Conservation (phyloP, 23 tunicate species). For the Trididemnum miniatum region DNA sequence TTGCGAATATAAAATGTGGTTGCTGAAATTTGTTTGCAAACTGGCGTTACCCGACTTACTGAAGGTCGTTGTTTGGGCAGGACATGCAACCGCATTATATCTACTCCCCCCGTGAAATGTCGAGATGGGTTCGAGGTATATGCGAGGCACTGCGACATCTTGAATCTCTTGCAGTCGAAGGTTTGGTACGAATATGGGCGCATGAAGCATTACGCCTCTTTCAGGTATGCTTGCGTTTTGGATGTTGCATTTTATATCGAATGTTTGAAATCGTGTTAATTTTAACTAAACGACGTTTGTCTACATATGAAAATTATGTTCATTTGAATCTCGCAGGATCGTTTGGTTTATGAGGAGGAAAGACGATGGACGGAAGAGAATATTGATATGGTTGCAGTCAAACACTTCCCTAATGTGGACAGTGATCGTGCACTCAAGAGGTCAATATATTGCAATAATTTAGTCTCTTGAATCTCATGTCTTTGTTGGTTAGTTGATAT, state of each 20-base stretch:
- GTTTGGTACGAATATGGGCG: slow-evolving; percentile 98
- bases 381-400: slow-evolving; percentile 86
- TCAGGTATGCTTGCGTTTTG: slow-evolving; percentile 65
- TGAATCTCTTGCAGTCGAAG: slow-evolving; percentile 93
- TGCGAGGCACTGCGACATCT: slow-evolving; percentile 94
- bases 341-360: slow-evolving; percentile 91
- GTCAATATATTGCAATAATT: too few relatives aligned
- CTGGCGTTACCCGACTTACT: too few relatives aligned
- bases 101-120: slow-evolving; percentile 99
- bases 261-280: too few relatives aligned
- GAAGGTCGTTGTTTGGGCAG: slow-evolving; percentile 54
- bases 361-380: slow-evolving; percentile 88
- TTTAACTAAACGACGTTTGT: too few relatives aligned
- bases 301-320: too few relatives aligned
- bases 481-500: too few relatives aligned
- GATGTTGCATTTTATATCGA: too few relatives aligned
- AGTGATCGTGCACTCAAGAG: slow-evolving; percentile 79
- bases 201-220: slow-evolving; percentile 97
- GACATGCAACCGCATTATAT: slow-evolving; percentile 99
- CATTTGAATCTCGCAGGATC: slow-evolving; percentile 70
- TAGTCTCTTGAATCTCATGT: too few relatives aligned
- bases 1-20: too few relatives aligned
- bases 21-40: too few relatives aligned
- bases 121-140: slow-evolving; percentile 98
- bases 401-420: slow-evolving; percentile 89